phyloP scores from a whole-genome alignment of 2,113 vertebrate genomes.

The Agelaius phoeniceus region DNA sequence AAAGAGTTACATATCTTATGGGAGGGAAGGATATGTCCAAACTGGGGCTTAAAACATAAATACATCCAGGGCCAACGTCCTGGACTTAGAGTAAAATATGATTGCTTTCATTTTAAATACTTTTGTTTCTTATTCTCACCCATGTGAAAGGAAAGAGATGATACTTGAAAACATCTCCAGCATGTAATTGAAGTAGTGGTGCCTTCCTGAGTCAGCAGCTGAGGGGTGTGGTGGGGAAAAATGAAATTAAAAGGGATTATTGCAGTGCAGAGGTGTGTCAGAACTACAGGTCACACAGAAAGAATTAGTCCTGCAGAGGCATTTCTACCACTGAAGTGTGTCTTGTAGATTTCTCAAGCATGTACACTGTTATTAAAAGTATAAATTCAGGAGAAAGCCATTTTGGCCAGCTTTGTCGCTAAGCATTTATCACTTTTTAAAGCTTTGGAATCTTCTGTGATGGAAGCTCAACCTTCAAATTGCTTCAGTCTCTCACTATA shows the following conservation, averaged over 20 bases:
- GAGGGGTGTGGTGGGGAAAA: neutral
- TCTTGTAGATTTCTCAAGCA: neutral
- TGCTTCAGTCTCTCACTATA: neutral
- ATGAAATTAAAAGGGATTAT: neutral
- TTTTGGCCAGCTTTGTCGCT: neutral
- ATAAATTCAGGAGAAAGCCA: neutral
- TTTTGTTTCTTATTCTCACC: neutral
- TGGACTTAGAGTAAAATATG: neutral
- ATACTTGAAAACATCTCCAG: neutral
- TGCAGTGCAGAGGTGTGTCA: neutral
- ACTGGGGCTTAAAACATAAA: neutral
- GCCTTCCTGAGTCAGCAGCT: neutral
- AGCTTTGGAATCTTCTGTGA: neutral
- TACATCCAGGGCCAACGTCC: neutral
- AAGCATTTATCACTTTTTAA: neutral
- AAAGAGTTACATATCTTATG: neutral
- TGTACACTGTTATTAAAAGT: neutral
- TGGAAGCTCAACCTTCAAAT: neutral
- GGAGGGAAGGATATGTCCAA: fast-evolving
- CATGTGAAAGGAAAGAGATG: neutral
- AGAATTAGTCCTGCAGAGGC: neutral
- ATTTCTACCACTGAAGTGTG: neutral
- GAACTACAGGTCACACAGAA: neutral
- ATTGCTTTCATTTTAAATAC: neutral
- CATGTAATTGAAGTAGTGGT: neutral